Conservation (phyloP, 64 coral and sea anemone species). For the Hydrozoanthus tunicans region DNA sequence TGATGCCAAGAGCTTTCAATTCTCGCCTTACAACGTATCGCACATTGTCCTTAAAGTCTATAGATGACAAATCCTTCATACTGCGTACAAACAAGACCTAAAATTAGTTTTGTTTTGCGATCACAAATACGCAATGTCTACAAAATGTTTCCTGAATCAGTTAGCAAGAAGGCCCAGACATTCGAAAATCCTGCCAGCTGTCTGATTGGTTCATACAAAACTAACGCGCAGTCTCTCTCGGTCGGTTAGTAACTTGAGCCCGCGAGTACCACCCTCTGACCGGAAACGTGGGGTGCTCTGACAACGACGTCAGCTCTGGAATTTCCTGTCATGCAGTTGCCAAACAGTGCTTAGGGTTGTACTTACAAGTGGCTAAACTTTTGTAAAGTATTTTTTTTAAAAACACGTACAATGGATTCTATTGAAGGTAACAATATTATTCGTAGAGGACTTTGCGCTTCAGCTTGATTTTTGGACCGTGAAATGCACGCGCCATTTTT, state of each 20-base stretch:
- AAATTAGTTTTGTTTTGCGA: not conserved
- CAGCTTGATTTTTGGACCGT: constrained; percentile 13
- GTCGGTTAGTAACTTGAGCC: not conserved
- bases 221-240: constrained; percentile 16
- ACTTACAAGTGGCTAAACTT: constrained; percentile 6
- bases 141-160: constrained; percentile 11
- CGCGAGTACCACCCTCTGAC: not conserved
- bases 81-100: constrained; percentile 1
- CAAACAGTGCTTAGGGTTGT: not conserved
- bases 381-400: not conserved
- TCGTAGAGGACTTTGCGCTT: constrained; percentile 3
- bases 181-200: constrained; percentile 60
- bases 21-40: constrained; percentile 82
- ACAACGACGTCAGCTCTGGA: constrained; percentile 4
- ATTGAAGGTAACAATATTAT: constrained; percentile 46
- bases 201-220: constrained; percentile 73
- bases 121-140: not conserved
- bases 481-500: constrained; percentile 38
- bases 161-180: constrained; percentile 14
- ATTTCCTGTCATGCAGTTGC: constrained; percentile 53
- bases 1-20: constrained; percentile 86
- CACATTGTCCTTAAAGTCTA: constrained; percentile 96
- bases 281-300: constrained; percentile 24
- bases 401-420: constrained; percentile 22
- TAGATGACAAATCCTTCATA: constrained; percentile 94